Evolutionary conservation across 2,797 vertebrate species (phyloP).

Genomic region (Tokudaia tokunoshimensis): DNA sequence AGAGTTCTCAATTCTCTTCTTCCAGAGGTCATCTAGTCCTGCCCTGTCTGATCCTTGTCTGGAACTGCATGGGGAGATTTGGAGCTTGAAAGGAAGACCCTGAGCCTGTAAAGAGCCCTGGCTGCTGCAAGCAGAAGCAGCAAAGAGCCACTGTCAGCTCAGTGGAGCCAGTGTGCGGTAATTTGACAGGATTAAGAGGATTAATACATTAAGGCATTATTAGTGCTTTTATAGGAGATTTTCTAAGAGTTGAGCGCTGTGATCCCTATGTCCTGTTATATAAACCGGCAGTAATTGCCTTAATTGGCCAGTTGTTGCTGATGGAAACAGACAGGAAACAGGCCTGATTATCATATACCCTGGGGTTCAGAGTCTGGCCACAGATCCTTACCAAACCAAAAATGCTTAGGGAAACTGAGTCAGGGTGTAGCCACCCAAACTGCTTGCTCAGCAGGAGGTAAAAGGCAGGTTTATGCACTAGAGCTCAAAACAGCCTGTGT

Average conservation of each 20-base stretch:
- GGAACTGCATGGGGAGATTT: neutral
- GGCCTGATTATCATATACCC: conserved; percentile 64
- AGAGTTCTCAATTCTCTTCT: neutral
- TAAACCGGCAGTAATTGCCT: conserved; percentile 86
- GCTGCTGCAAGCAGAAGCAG: neutral
- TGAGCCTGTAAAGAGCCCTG: neutral
- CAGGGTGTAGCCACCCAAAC: neutral
- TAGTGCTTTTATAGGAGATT: conserved; percentile 87
- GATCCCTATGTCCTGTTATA: conserved; percentile 87
- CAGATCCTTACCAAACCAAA: neutral
- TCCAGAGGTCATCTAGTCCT: fast-evolving
- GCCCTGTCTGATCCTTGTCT: neutral
- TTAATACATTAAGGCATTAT: conserved; percentile 89
- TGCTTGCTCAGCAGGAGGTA: neutral
- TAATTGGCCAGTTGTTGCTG: conserved; percentile 86
- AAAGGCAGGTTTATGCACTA: fast-evolving
- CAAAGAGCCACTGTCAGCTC: conserved; percentile 73
- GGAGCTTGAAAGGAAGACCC: fast-evolving
- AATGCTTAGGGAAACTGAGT: conserved; percentile 57
- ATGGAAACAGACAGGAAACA: conserved; percentile 72
- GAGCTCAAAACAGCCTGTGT: neutral
- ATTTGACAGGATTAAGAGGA: conserved; percentile 89
- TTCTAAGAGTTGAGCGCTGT: conserved; percentile 84
- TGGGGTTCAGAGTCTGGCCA: conserved; percentile 62
- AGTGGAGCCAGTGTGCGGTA: conserved; percentile 76